phyloP scores from a whole-genome alignment of 2,113 vertebrate genomes.

The Lepisosteus osseus region DNA sequence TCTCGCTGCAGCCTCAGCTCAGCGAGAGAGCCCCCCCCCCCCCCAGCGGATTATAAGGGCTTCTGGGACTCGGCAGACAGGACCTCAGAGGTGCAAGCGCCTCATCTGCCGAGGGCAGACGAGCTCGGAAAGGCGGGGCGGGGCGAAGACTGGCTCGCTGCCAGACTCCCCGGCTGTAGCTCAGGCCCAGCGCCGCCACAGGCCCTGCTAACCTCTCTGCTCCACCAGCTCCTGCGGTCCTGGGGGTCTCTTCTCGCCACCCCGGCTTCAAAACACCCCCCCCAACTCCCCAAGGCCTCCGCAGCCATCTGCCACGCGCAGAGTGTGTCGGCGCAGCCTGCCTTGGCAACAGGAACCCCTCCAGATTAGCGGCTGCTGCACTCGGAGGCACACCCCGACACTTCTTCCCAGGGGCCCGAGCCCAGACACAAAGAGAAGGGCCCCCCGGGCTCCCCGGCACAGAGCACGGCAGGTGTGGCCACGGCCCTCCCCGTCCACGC shows the following conservation, averaged over 20 bases:
- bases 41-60: background rate
- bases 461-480: background rate
- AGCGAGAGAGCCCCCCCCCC: conserved; percentile 5
- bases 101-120: background rate
- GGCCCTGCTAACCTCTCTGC: background rate
- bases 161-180: conserved; percentile 5
- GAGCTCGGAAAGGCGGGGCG: background rate
- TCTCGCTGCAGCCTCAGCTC: background rate
- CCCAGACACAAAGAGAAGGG: background rate
- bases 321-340: too few species aligned
- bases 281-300: too few species aligned
- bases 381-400: background rate
- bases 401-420: background rate
- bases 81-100: too few species aligned
- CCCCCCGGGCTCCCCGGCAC: background rate
- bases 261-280: background rate
- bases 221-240: background rate
- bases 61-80: background rate
- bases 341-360: too few species aligned
- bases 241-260: background rate
- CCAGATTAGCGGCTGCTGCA: background rate
- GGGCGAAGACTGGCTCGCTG: conserved; percentile 2
- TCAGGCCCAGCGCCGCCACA: background rate
- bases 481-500: background rate
- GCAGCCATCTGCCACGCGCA: too few species aligned